A percentile compares a stretch with the other conserved stretches of the same genome.
phyloP scores from a whole-genome alignment of 2,797 vertebrate genomes.

The Setipinna tenuifilis region DNA sequence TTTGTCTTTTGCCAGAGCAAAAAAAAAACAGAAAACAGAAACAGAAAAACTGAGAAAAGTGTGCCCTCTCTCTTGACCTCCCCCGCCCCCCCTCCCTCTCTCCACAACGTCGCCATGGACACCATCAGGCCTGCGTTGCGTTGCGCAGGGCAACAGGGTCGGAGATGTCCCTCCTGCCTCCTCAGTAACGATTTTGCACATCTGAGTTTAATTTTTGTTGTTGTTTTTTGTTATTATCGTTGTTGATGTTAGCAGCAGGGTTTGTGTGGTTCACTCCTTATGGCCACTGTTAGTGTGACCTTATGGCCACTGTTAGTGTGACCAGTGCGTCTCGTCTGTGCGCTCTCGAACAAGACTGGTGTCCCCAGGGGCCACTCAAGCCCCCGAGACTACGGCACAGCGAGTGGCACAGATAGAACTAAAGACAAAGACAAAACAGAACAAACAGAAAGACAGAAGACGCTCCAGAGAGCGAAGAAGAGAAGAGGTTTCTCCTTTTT shows the following conservation, averaged over 20 bases:
- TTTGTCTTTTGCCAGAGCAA: neutral
- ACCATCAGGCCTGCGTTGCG: slow-evolving; percentile 5
- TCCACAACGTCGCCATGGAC: neutral
- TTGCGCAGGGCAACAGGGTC: neutral
- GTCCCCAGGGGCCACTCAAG: neutral
- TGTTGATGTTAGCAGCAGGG: neutral
- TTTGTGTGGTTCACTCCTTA: slow-evolving; percentile 14
- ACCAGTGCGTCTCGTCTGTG: too few relatives aligned
- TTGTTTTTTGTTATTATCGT: neutral
- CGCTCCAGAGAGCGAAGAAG: slow-evolving; percentile 4
- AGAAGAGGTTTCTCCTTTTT: neutral
- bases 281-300: neutral
- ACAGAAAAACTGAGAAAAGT: neutral
- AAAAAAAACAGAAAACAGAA: too few relatives aligned
- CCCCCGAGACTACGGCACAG: too few relatives aligned
- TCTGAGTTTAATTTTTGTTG: neutral
- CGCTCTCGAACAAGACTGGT: slow-evolving; percentile 25
- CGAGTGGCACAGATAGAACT: neutral
- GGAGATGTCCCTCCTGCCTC: slow-evolving; percentile 13
- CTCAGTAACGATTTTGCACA: slow-evolving; percentile 12
- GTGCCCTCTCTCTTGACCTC: neutral
- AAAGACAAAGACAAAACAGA: slow-evolving; percentile 15
- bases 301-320: neutral
- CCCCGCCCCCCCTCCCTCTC: neutral
- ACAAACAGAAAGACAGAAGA: slow-evolving; percentile 4